Conservation (phyloP, 2,888 invertebrate genomes). For the Tiphia femorata region DNA sequence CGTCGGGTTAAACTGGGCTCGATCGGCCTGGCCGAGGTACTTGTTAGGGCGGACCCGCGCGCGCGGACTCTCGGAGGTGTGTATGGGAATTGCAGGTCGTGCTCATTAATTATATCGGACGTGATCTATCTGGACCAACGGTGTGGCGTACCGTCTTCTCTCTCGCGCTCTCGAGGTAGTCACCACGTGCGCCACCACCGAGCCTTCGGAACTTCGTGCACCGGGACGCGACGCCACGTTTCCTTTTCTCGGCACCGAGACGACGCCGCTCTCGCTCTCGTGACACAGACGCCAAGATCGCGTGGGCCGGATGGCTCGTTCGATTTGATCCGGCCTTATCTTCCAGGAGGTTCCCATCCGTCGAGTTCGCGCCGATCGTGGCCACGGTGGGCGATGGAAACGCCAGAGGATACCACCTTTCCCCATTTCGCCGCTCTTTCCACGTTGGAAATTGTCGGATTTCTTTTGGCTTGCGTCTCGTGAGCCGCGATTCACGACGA, state of each 20-base stretch:
- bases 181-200: conserved; percentile 31
- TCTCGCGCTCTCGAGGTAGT: conserved; percentile 35
- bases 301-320: too few species aligned
- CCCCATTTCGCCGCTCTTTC: too few species aligned
- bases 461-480: too few species aligned
- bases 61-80: conserved; percentile 58
- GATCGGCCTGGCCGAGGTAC: conserved; percentile 48
- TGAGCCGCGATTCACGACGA: too few species aligned
- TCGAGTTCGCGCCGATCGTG: too few species aligned
- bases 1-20: too few species aligned
- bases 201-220: conserved; percentile 30
- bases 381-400: too few species aligned
- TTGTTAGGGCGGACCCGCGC: conserved; percentile 49
- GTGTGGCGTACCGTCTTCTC: conserved; percentile 26
- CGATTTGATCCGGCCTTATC: too few species aligned
- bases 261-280: not conserved
- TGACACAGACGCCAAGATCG: too few species aligned
- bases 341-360: too few species aligned
- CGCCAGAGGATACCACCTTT: too few species aligned
- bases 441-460: too few species aligned
- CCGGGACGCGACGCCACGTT: conserved; percentile 10
- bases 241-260: conserved; percentile 3
- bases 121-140: conserved; percentile 63
- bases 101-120: conserved; percentile 63
- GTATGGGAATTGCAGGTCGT: conserved; percentile 63